A percentile compares a stretch with the other conserved stretches of the same genome.
Conservation (phyloP, 64 coral and sea anemone genomes). For the Montipora sp. region DNA sequence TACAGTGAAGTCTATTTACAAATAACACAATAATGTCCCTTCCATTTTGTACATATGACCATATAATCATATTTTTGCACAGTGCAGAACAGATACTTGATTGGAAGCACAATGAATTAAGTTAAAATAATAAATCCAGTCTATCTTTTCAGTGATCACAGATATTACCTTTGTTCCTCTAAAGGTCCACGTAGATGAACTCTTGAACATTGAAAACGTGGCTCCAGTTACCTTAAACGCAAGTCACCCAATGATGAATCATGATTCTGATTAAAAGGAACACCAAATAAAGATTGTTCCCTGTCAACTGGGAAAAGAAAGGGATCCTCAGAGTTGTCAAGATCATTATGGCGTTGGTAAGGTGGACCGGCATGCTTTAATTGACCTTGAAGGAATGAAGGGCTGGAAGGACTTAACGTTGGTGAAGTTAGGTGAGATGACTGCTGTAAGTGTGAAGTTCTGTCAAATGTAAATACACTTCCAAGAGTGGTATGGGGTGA, state of each 20-base stretch:
- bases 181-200: neutral
- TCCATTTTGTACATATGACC: neutral
- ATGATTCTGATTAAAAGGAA: constrained; percentile 82
- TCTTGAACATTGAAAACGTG: neutral
- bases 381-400: constrained; percentile 78
- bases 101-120: neutral
- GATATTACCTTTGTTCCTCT: neutral
- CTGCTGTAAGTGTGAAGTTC: constrained; percentile 68
- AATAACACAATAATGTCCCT: neutral
- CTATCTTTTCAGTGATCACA: neutral
- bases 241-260: constrained; percentile 80
- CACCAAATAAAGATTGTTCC: constrained; percentile 81
- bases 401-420: constrained; percentile 77
- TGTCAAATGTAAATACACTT: constrained; percentile 88
- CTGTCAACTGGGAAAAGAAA: constrained; percentile 86
- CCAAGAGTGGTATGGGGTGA: constrained; percentile 65
- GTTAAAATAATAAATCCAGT: neutral
- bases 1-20: neutral
- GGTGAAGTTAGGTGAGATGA: constrained; percentile 77
- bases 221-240: constrained; percentile 63
- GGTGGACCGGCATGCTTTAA: constrained; percentile 65
- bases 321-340: constrained; percentile 80
- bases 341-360: constrained; percentile 58
- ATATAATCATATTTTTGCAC: neutral
- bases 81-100: neutral